A percentile compares a stretch with the other conserved stretches of the same genome.
phyloP scores from a whole-genome alignment of 2,113 vertebrate genomes.

The Stegastes partitus region DNA sequence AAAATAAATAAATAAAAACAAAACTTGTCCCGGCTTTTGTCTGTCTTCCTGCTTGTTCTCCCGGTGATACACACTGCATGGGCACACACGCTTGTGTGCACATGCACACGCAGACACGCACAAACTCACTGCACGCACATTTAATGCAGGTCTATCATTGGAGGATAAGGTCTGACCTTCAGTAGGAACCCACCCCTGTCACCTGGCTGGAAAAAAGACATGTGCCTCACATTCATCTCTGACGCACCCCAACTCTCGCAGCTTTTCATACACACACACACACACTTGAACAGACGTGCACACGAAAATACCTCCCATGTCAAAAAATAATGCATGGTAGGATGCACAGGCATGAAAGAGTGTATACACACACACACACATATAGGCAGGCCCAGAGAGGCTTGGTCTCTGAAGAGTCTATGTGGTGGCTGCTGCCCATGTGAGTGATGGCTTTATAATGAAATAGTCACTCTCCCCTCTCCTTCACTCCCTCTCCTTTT shows the following conservation, averaged over 20 bases:
- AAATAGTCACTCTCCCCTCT: conserved; percentile 71
- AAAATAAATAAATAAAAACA: conserved; percentile 55
- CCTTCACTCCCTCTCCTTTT: conserved; percentile 50
- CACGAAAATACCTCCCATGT: conserved; percentile 39
- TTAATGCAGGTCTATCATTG: conserved; percentile 52
- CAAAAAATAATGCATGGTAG: conserved; percentile 37
- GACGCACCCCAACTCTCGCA: conserved; percentile 67
- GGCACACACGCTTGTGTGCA: conserved; percentile 2
- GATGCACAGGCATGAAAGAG: conserved; percentile 35
- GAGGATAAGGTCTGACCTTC: conserved; percentile 78
- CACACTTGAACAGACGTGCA: conserved; percentile 5
- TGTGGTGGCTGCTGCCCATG: conserved; percentile 65
- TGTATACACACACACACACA: conserved; percentile 27
- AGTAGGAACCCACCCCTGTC: conserved; percentile 72
- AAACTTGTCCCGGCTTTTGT: conserved; percentile 41
- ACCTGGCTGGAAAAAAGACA: conserved; percentile 71
- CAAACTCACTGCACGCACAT: conserved; percentile 28
- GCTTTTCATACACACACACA: neutral
- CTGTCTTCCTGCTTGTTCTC: conserved; percentile 44
- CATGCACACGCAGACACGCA: neutral
- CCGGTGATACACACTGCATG: conserved; percentile 19
- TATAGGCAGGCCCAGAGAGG: conserved; percentile 23
- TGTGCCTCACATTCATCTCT: conserved; percentile 84
- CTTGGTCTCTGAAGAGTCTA: conserved; percentile 59
- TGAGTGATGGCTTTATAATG: conserved; percentile 77